Evolutionary conservation across 2,113 vertebrate genomes (phyloP), one percentile per base, ranked within the genome.

Genomic region (Tylochromis polylepis): DNA sequence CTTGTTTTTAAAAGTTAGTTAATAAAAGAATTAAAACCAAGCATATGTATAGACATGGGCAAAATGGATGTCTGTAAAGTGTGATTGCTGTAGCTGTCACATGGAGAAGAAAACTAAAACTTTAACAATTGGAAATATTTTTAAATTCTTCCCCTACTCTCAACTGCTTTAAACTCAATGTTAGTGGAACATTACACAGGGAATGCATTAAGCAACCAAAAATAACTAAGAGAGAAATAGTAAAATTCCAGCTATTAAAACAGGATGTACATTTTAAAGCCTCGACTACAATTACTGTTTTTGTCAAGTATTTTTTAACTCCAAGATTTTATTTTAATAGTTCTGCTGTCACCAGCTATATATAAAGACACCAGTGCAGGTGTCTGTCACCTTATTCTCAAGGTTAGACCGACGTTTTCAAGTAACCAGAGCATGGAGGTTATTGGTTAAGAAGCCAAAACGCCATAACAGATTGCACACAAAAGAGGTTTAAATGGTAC

Each of bases 401-500:
- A 91, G 89, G 89, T 94, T 92, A 90, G 16, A 87, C 83, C 20
- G 20, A 11, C 70, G 11, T 27, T 57, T 81, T 55, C 55, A 53
- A 78, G 31, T 14, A 49, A n/a, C 41, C 16, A 38, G 22, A 36
- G 41, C 55, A 55, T 22, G 16, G 7, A 41, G n/a, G 11, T 2
- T 38, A 53, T 31, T 31, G 46, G 16, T 77, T 11, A 75, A 75
- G 3, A 20, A 8, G 3, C 2, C 2, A 41, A 81, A 34, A 79
- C 18, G 6, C 16, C 34, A 20, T 5, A 53, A 31, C 43, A 53
- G 18, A 53, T 29, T 53, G 27, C 3, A 77, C n/a, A 51, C 18
- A n/a, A 53, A 77, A 77, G 16, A 53, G 6, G 6, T 77, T 34
- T 77, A 53, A 77, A 77, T 53, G 29, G 10, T 51, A 75, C 6